These are phyloP conservation scores for Myodes glareolus DNA, from an alignment of 2,113 vertebrate species.

Conservation along the genomic window DNA sequence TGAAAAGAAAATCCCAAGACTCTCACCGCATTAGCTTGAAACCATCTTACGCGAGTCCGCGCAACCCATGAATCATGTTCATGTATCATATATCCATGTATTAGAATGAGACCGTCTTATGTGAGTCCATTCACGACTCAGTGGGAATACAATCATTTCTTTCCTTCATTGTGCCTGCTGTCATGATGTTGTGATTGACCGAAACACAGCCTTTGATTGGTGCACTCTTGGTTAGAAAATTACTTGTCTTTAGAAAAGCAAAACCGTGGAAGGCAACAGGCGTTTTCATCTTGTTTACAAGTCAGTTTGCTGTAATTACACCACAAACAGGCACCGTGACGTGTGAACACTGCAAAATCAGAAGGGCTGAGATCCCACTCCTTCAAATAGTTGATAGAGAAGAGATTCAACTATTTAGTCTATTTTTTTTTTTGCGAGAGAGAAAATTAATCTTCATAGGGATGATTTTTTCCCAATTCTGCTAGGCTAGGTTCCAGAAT, in stretches of 20 bases:
- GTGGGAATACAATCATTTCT: conserved; percentile 82
- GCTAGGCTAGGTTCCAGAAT: conserved; percentile 8
- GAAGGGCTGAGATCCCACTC: conserved; percentile 42
- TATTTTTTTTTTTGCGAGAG: background rate
- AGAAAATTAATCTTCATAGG: background rate
- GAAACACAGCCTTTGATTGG: conserved; percentile 50
- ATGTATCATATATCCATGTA: background rate
- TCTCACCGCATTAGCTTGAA: conserved; percentile 70
- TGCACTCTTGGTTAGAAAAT: conserved; percentile 51
- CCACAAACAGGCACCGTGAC: conserved; percentile 34
- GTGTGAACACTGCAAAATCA: background rate
- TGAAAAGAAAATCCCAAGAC: conserved; percentile 1
- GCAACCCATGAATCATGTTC: conserved; percentile 68
- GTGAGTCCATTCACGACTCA: conserved; percentile 84
- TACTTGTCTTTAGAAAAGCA: conserved; percentile 21
- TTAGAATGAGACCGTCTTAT: conserved; percentile 52
- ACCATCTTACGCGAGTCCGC: conserved; percentile 59
- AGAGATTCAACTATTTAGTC: background rate
- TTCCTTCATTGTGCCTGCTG: conserved; percentile 67
- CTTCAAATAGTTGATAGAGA: background rate
- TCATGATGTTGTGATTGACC: conserved; percentile 58
- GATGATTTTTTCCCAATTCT: conserved; percentile 3
- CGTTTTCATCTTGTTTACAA: conserved; percentile 33
- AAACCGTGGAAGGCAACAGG: background rate
- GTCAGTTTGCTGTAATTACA: conserved; percentile 33